Evolutionary conservation across 2,888 invertebrate genomes (phyloP).

Genomic region (Trichopoda pennipes): DNA sequence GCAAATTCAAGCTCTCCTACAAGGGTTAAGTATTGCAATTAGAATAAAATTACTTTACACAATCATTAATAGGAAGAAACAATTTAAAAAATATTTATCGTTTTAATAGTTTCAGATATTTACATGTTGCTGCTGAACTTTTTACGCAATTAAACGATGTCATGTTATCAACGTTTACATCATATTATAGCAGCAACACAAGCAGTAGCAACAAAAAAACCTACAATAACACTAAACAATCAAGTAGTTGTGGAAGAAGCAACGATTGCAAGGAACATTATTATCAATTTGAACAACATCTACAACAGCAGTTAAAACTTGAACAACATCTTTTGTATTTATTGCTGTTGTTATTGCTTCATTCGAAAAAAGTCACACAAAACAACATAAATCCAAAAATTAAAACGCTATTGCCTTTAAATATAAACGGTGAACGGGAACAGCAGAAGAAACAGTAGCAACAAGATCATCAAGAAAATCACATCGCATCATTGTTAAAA

Average conservation of each 20-base stretch:
- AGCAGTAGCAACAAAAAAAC: slow-evolving; percentile 42
- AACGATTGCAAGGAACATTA: slow-evolving; percentile 49
- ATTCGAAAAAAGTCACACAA: slow-evolving; percentile 21
- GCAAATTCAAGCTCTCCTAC: neutral
- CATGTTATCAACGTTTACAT: slow-evolving; percentile 69
- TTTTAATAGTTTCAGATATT: slow-evolving; percentile 51
- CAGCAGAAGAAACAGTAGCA: slow-evolving; percentile 35
- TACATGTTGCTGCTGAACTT: slow-evolving; percentile 57
- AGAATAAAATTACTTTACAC: neutral
- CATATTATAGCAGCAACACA: slow-evolving; percentile 57
- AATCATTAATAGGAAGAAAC: neutral
- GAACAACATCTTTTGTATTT: slow-evolving; percentile 57
- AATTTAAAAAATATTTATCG: neutral
- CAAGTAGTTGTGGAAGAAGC: slow-evolving; percentile 3
- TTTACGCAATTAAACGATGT: slow-evolving; percentile 68
- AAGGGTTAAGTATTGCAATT: slow-evolving; percentile 4
- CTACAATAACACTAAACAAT: slow-evolving; percentile 52
- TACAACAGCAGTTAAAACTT: slow-evolving; percentile 53
- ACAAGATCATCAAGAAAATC: slow-evolving; percentile 32
- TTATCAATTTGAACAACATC: slow-evolving; percentile 55
- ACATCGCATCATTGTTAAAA: slow-evolving; percentile 53
- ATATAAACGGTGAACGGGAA: neutral
- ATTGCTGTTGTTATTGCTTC: slow-evolving; percentile 38
- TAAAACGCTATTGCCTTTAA: slow-evolving; percentile 18
- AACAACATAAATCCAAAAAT: slow-evolving; percentile 4